Base-by-base conservation (phyloP, 2,888 invertebrate genomes). In the Acanthosepion pharaonis region DNA sequence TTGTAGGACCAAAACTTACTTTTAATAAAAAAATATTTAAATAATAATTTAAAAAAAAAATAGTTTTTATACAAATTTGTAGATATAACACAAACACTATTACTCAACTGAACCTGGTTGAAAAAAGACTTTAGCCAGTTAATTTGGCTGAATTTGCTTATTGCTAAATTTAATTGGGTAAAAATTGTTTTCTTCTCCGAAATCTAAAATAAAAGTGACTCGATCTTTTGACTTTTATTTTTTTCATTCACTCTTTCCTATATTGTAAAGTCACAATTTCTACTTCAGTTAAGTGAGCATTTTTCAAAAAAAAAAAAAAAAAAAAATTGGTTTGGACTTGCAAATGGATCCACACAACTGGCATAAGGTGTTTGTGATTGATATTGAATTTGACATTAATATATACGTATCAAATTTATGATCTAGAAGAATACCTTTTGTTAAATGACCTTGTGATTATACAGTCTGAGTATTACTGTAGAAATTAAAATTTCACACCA, bases 291-390 rank as follows among this genome's bases (percentile, higher is more conserved):
- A 59, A 59, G 20, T 59, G 59, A 78, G 5, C 78, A 11, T 78
- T 33, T 33, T 33, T 33, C 33, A n/a, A n/a, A n/a, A n/a, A 1
- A 20, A 20, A 15, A 4, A 55, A 55, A 55, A 59, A 59, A 59
- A 59, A 15, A 59, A 59, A 20, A 20, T 59, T 59, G 59, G 59
- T 59, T 59, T 59, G 59, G 59, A 59, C 59, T 59, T 59, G 59
- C 78, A 78, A 78, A 78, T 78, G 78, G n/a, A 78, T 33, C 78
- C 78, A 78, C 78, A n/a, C n/a, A 11, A 78, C 78, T 78, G n/a
- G n/a, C 78, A 78, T n/a, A 78, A 28, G 33, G 78, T 78, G 78
- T 78, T 78, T 78, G n/a, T 78, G 78, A n/a, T 78, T 78, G 78
- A n/a, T n/a, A n/a, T 20, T 59, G 59, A 59, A 59, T 59, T 59